Base-by-base conservation (phyloP, 2,797 vertebrate species). In the Apogon hyalosoma region DNA sequence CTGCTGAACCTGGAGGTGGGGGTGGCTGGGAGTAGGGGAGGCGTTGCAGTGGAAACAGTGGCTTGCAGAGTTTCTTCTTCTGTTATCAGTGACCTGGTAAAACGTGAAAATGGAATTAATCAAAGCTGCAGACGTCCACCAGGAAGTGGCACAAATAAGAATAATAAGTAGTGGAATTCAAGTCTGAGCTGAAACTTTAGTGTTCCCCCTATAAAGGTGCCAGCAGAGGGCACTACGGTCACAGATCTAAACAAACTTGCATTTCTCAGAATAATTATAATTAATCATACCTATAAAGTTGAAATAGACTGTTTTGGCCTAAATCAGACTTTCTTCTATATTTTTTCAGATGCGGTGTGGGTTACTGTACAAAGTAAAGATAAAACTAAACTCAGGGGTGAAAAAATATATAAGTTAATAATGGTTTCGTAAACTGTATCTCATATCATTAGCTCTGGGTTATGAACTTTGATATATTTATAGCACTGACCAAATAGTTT, bases 41-140 rank as follows among this genome's bases (percentile, higher is more conserved):
- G 49, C 4, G 19, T 59, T 66, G 65, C 51, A 49, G 71, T 11
- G 45, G 71, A 70, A 55, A 59, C 47, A 33, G 79, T 66, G 1
- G 75, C 58, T 38, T 68, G 63, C 55, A 60, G 61, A 7, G 85
- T 62, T 2, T 89, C 72, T 2, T 80, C 80, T 2, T 87, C 72
- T 62, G 89, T 85, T 19, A 73, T 41, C 51, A 85, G 61, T 2
- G 85, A 70, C 61, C 21, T 91, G 66, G 68, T 4, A 9, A 63
- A 62, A 14, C 63, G 8, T 63, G 50, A 71, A 52, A 1, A 33
- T 33, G 31, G 7, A 33, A 59, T 12, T 0, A 14, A n/a, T 63
- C 1, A 48, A 24, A 38, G 5, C 16, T 14, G 52, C 40, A 62
- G 21, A 51, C 8, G 18, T 9, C 24, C 19, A 28, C 36, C 7